Evolutionary conservation across 2,113 vertebrate species (phyloP), one percentile per base, ranked within the genome.

Genomic region (Delphinapterus leucas): DNA sequence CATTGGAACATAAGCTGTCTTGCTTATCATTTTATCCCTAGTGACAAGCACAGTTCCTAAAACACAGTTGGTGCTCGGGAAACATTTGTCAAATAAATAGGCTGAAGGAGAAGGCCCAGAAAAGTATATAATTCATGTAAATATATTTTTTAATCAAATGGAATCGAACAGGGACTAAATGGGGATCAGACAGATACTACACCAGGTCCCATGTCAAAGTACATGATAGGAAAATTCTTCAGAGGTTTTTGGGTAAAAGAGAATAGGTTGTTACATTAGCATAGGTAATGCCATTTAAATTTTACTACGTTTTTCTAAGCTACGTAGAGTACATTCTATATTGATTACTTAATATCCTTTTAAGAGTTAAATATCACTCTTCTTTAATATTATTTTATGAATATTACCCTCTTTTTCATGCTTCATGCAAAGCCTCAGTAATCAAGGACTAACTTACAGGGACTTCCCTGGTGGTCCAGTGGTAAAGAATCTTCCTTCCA

Each of bases 311-410:
- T 85, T 90, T 79, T 90, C 44, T 91, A 81, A 71, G 38, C 18
- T 86, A 65, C 15, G 87, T 4, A 88, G 8, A 58, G 23, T 41
- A 68, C 15, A 80, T 88, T 96, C 76, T 88, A 87, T 31, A 76
- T 31, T 65, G 21, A 94, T 73, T 61, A 67, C 14, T 92, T 49
- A 74, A 41, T 74, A 77, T 44, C 47, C 53, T 77, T 82, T 92
- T n/a, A 90, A 83, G 47, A 94, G 38, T 74, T 26, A 97, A 90
- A 49, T 80, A 21, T 36, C 49, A 94, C 31, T 77, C 70, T 86
- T 92, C 23, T 74, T 79, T 82, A 94, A 41, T 41, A 82, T 63
- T 91, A 58, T 53, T 41, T 95, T 87, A 88, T 68, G 25, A 96
- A 36, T 58, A 74, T 74, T 61, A 73, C 8, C 76, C 1, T 73